Base-by-base conservation (phyloP, 2,888 invertebrate species). In the Coleophora deauratella region DNA sequence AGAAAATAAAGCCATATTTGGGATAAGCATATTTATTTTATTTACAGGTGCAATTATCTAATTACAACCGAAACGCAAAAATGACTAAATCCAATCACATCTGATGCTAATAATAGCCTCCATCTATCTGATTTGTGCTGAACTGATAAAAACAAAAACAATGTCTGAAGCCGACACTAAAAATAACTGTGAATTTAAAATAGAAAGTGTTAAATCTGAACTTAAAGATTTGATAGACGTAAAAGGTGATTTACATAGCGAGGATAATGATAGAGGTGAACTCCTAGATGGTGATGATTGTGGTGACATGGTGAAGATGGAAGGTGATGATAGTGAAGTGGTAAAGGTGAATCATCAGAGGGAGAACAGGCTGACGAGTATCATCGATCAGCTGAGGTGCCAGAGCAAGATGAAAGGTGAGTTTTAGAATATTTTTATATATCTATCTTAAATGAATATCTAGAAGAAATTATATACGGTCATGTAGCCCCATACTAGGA, bases 311-410 rank as follows among this genome's bases (percentile, higher is more conserved):
- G 57, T 55, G 40, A 73, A 69, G 51, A 42, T 55, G 34, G 67
- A 67, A 37, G 38, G 41, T 27, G 66, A 65, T 37, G 70, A 66
- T 34, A 55, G 54, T 13, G 74, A 72, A 41, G 60, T 55, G 13
- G 46, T 47, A 2, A 64, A 49, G 12, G 52, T 54, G 1, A 60
- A 66, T n/a, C 68, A 49, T 40, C 74, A 69, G 13, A 57, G 81
- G 46, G 85, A 84, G 62, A 80, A 72, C 45, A 54, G 86, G 11
- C 63, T 87, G 42, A 86, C 79, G 2, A 77, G 66, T 50, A 87
- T 87, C 54, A 87, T 87, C 41, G 85, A 87, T 42, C 86, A 87
- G 55, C 59, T 87, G 38, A 60, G 77, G 41, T 78, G 74, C 49
- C 84, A 82, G 60, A 81, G 66, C 42, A 72, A 75, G 53, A 53